A percentile compares a stretch with the other conserved stretches of the same genome.
Conservation (phyloP, 2,113 vertebrate genomes). For the Scolopax mira region DNA sequence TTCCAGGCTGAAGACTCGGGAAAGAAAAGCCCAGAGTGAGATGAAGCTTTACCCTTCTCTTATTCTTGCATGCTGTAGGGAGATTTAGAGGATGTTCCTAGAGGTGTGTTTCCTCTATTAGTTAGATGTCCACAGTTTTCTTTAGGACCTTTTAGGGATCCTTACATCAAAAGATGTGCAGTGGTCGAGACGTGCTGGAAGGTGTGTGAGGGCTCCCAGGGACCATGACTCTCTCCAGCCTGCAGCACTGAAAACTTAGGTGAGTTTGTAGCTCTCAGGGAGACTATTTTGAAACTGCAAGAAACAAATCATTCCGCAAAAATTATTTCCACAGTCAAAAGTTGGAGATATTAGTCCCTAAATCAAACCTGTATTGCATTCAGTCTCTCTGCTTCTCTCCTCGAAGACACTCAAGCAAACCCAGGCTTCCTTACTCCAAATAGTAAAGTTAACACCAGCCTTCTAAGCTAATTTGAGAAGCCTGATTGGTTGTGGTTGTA, state of each 20-base stretch:
- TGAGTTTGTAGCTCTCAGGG: neutral
- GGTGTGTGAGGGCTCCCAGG: neutral
- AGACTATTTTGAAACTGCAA: neutral
- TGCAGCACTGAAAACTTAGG: neutral
- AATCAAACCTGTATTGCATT: neutral
- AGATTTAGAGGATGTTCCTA: neutral
- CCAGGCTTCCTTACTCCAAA: neutral
- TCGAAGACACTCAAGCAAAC: neutral
- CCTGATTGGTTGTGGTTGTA: neutral
- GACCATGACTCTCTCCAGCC: neutral
- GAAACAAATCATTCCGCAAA: constrained; percentile 17
- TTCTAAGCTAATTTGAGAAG: neutral
- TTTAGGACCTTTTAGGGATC: neutral
- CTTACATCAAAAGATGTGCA: neutral
- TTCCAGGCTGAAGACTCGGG: neutral
- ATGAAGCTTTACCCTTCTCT: neutral
- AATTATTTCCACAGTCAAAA: constrained; percentile 21
- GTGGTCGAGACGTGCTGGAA: neutral
- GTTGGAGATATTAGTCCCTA: neutral
- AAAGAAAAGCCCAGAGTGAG: neutral
- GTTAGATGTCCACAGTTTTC: neutral
- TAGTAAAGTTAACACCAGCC: neutral
- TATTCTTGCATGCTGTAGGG: neutral
- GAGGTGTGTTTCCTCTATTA: neutral
- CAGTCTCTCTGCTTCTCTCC: neutral